Evolutionary conservation across 2,797 vertebrate species (phyloP).

Genomic region (Acomys russatus): DNA sequence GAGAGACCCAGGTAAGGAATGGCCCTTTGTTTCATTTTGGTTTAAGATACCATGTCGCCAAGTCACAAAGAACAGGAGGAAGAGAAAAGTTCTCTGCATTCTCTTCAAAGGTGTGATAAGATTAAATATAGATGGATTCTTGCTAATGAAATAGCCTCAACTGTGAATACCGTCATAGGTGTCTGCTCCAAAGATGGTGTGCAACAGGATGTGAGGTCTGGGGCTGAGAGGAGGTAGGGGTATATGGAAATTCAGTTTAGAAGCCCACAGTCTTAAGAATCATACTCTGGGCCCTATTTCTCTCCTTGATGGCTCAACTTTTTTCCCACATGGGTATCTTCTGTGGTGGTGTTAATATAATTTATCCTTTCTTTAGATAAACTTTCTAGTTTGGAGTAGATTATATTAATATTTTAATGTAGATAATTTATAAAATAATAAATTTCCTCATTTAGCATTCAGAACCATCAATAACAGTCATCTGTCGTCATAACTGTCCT

Average conservation of each 20-base stretch:
- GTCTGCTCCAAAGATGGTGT: neutral
- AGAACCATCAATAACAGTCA: neutral
- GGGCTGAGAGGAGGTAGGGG: neutral
- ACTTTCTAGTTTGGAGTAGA: conserved; percentile 14
- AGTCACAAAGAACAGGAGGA: neutral
- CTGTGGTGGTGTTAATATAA: neutral
- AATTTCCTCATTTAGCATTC: neutral
- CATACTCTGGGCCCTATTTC: neutral
- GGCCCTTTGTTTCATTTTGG: conserved; percentile 57
- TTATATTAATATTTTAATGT: neutral
- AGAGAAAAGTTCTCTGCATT: neutral
- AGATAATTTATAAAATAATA: neutral
- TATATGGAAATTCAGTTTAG: neutral
- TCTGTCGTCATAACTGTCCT: neutral
- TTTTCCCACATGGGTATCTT: neutral
- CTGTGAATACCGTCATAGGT: neutral
- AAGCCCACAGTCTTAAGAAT: neutral
- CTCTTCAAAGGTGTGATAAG: neutral
- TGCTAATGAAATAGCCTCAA: neutral
- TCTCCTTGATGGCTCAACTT: neutral
- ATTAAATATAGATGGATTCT: neutral
- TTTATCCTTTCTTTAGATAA: neutral
- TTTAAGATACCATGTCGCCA: neutral
- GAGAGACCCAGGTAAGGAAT: conserved; percentile 88
- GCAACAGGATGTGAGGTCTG: neutral